Base-by-base conservation (phyloP, 2,797 vertebrate species). In the Spinus olivaceus region DNA sequence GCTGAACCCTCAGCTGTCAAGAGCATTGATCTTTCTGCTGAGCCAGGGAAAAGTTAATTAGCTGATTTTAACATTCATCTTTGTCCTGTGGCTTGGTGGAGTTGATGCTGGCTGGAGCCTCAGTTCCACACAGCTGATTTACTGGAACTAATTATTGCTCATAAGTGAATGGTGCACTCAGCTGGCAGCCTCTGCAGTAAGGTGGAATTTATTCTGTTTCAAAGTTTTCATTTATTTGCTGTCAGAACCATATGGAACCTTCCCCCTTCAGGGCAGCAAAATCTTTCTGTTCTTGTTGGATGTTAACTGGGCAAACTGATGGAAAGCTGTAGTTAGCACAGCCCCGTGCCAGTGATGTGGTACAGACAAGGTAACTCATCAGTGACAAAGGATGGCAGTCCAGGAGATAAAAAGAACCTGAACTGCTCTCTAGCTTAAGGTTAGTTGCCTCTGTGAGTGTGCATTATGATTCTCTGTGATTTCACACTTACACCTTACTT, bases 41-140 rank as follows among this genome's bases (percentile, higher is more conserved):
- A 95, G 80, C 59, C 85, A 80, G 80, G 95, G 81, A 70, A 95
- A 88, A 86, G 57, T 64, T 96, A 96, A 97, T 97, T 95, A 92
- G 70, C 88, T 93, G 41, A 24, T 95, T 94, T 86, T 72, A 94
- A 86, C 94, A 77, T 92, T 92, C 28, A 22, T 92, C 46, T 90
- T 44, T 50, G 73, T 94, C 50, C 84, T 82, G 66, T 51, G 61
- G 66, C 54, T 90, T 49, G 63, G 73, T 69, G 72, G 85, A 94
- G 92, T 81, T 94, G 94, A 12, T 97, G 81, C 28, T 81, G 77
- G 28, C 94, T 97, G 86, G 57, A 96, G 64, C 87, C 72, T 89
- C 61, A n/a, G 66, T 88, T 93, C 56, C 53, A 59, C 59, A 37
- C 64, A 84, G 46, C 81, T 96, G 44, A 64, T 78, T 95, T 74